phyloP scores from a whole-genome alignment of 1,140 invertebrate species.

The Pachyrhynchus sulphureomaculatus region DNA sequence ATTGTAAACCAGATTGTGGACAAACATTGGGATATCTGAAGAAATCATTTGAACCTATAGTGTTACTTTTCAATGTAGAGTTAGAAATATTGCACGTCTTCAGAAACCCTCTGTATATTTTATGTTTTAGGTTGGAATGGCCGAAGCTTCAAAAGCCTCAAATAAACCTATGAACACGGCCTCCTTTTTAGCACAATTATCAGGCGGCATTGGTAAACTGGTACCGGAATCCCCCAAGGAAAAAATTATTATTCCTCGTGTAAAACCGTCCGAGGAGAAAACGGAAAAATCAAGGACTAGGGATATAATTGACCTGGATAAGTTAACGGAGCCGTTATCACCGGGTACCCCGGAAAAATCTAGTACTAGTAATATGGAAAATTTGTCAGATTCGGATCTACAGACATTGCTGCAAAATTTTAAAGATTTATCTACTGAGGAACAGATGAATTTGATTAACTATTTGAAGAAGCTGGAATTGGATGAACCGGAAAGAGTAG shows the following conservation, averaged over 20 bases:
- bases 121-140: constrained; percentile 62
- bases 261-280: background rate
- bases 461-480: constrained; percentile 76
- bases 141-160: constrained; percentile 58
- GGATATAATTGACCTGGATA: constrained; percentile 12
- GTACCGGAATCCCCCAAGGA: constrained; percentile 14
- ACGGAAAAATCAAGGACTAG: background rate
- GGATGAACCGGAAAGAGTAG: constrained; percentile 68
- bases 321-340: constrained; percentile 27
- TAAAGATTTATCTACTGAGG: constrained; percentile 70
- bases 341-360: constrained; percentile 28
- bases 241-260: constrained; percentile 28
- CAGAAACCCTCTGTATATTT: no score
- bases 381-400: constrained; percentile 71
- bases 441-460: constrained; percentile 75
- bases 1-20: no score
- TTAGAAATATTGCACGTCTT: no score
- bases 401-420: constrained; percentile 77
- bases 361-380: constrained; percentile 58
- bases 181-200: constrained; percentile 54
- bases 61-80: no score
- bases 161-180: constrained; percentile 58
- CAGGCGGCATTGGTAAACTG: constrained; percentile 25
- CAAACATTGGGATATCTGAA: no score
- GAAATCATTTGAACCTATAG: no score